Evolutionary conservation across 2,797 vertebrate genomes (phyloP).

Genomic region (Tapera naevia): DNA sequence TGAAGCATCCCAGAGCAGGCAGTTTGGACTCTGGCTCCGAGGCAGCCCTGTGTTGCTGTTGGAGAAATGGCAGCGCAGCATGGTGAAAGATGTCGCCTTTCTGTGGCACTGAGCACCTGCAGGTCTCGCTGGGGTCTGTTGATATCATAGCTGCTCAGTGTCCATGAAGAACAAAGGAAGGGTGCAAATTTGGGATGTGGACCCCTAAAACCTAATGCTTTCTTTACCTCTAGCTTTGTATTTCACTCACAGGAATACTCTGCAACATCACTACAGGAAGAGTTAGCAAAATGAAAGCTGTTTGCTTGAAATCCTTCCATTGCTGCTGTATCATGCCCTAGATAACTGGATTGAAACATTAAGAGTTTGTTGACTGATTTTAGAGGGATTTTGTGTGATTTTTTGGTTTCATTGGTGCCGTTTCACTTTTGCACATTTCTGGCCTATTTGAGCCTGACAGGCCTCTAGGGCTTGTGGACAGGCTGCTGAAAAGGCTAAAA

Average conservation of each 20-base stretch:
- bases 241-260: neutral
- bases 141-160: accelerated
- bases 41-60: neutral
- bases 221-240: neutral
- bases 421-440: neutral
- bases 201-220: neutral
- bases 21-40: neutral
- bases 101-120: neutral
- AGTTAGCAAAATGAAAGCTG: neutral
- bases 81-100: neutral
- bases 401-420: neutral
- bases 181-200: accelerated
- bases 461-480: neutral
- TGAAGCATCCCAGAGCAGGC: neutral
- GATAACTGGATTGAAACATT: neutral
- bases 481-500: neutral
- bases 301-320: neutral
- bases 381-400: neutral
- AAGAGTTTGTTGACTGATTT: neutral
- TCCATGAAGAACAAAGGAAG: accelerated
- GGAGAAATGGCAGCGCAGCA: neutral
- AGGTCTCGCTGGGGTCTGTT: neutral
- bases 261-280: neutral
- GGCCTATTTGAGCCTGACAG: neutral
- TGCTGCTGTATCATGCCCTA: neutral